Evolutionary conservation across 2,797 vertebrate genomes (phyloP), one percentile per base, ranked within the genome.

Genomic region (Syncerus caffer): DNA sequence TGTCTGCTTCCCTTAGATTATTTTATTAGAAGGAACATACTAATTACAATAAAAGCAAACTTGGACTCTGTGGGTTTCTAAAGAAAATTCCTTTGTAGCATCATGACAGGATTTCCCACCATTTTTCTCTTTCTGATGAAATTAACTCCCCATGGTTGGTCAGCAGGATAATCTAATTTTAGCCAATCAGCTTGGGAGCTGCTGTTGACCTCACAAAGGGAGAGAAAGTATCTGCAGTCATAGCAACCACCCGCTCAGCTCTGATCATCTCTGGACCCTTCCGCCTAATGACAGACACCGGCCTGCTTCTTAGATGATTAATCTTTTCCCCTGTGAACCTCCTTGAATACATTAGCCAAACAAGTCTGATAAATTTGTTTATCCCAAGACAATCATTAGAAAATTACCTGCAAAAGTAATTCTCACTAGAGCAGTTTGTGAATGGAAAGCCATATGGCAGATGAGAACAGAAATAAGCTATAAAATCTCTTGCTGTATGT

Each of bases 321-420:
- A 99, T 99, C 98, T 99, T 99, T 99, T 99, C 99, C 99, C 99
- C 98, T 98, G 98, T 98, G 99, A 99, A 98, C 98, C 98, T 99
- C 87, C 98, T 99, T 98, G 99, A 99, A 99, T 99, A 99, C 98
- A 99, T 99, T 99, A 99, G 98, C 98, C 98, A 99, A 99, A 98
- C 98, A 98, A 99, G 98, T 98, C 98, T 98, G 98, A 99, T 99
- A 99, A 99, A 98, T 99, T 99, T 99, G 99, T 99, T 99, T 99
- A 99, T 99, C 99, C 99, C 99, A 99, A 99, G 99, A 99, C 98
- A 99, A 99, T 99, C 98, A 99, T 99, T 99, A 99, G 99, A 99
- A 99, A 99, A 99, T 99, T 99, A 99, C 99, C 99, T 99, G 99
- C 98, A 99, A 98, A 99, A 98, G 97, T 98, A 99, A 99, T 99